Base-by-base conservation (phyloP, 2,113 vertebrate genomes). In the Saguinus imperator region DNA sequence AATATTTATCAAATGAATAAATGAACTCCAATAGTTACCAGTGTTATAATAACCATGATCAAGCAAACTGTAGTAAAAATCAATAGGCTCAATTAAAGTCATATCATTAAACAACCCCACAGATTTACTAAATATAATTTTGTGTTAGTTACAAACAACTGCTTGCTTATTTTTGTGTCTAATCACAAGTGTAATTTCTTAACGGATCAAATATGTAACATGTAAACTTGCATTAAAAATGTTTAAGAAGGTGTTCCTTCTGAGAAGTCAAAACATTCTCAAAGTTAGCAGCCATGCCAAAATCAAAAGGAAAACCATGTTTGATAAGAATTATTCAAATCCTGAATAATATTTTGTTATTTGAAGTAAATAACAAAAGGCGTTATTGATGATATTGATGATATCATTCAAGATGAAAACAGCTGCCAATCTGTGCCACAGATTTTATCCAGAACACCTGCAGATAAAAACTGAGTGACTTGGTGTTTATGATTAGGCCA, bases 21-120 rank as follows among this genome's bases (percentile, higher is more conserved):
- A 94, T 89, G 29, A 92, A 94, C 43, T 50, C 40, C 88, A 95
- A n/a, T 52, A 83, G 88, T 94, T 80, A 72, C 27, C 37, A 95
- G 18, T 61, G 84, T 27, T 77, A 23, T n/a, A 66, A 80, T 23
- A 92, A 75, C 13, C 8, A 48, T 76, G 35, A 92, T 64, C 75
- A 75, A 91, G 32, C 29, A 94, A 93, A 50, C 20, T 29, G 8
- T 6, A 70, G 55, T 72, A 95, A 87, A 94, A 91, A 97, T 94
- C 73, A 82, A 88, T 87, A 77, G 25, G 45, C 25, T 82, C 57
- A 90, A 58, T 95, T 75, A 70, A 0, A 86, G 75, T 40, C 20
- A n/a, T 25, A 66, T 57, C 66, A 96, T 83, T 92, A 84, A 89
- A 92, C 50, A 91, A 48, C 25, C 23, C 17, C 75, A 93, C 2